Evolutionary conservation across 1,140 invertebrate species (phyloP), one percentile per base, ranked within the genome.

Genomic region (Dryas iulia): DNA sequence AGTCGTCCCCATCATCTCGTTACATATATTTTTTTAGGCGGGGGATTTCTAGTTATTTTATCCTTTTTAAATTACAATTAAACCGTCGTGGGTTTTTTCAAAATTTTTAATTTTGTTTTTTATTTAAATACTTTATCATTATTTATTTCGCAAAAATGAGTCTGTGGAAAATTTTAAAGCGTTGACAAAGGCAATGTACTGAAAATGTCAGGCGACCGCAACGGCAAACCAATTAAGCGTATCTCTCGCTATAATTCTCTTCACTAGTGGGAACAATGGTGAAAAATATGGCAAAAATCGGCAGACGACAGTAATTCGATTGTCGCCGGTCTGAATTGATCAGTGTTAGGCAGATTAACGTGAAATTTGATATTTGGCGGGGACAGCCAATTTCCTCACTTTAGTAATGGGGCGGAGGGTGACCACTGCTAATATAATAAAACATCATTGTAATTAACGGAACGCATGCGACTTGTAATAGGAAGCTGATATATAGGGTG

Each of bases 231-330:
- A 88, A 90, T 90, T 90, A 90, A 84, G 78, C 84, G 82, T 88
- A 87, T 86, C 81, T 86, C 78, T 80, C 77, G 78, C 76, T 80
- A 87, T 90, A 90, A 88, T 90, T 84, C 77, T 79, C 76, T 69
- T 68, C 61, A 74, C 72, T 77, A 73, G 73, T 69, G 67, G n/a
- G n/a, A 75, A 77, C 74, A 72, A 81, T 76, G 76, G 69, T 62
- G 70, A 70, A 76, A 87, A 88, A 86, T 86, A 89, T 87, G 83
- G 79, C 82, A 88, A 91, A 91, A 91, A 89, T 86, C 73, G 78
- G 82, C 89, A 89, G 86, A 89, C 84, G 87, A 79, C 81, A 79
- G 71, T 87, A 91, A 91, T 87, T 89, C 84, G 82, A 91, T 91
- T 89, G 85, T 86, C 81, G 74, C 82, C 81, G 74, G 81, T 87